phyloP scores from a whole-genome alignment of 2,888 invertebrate genomes.

The Hirtodrosophila trivittata region DNA sequence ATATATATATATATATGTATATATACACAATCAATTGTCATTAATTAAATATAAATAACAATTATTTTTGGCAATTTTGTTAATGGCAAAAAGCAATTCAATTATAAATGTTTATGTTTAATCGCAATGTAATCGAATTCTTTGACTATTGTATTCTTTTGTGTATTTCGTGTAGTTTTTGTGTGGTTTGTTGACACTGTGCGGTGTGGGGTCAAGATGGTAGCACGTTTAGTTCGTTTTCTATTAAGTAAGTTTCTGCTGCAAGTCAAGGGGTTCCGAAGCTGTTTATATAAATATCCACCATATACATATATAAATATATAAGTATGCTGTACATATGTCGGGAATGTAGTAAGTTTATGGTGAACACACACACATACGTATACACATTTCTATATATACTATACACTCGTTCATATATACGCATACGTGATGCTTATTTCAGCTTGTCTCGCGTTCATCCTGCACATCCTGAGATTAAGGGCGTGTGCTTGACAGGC shows the following conservation, averaged over 20 bases:
- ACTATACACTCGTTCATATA: background rate
- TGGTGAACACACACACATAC: conserved; percentile 22
- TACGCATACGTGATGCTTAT: conserved; percentile 40
- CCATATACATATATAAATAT: conserved; percentile 3
- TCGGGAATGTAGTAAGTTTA: conserved; percentile 22
- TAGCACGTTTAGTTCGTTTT: conserved; percentile 35
- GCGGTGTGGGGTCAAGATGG: conserved; percentile 30
- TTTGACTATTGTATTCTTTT: background rate
- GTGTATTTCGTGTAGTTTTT: conserved; percentile 1
- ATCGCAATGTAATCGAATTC: too few relatives aligned
- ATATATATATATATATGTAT: too few relatives aligned
- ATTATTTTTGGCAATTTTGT: too few relatives aligned
- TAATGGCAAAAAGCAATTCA: too few relatives aligned
- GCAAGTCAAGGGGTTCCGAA: conserved; percentile 11
- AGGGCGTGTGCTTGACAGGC: conserved; percentile 73
- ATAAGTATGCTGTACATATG: conserved; percentile 12
- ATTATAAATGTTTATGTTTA: too few relatives aligned
- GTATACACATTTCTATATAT: conserved; percentile 1
- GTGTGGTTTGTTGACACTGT: conserved; percentile 4
- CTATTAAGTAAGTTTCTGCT: conserved; percentile 34
- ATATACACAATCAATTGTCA: too few relatives aligned
- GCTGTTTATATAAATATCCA: conserved; percentile 1
- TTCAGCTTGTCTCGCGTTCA: conserved; percentile 20
- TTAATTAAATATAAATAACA: too few relatives aligned
- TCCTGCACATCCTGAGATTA: conserved; percentile 58